Evolutionary conservation across 2,113 vertebrate species (phyloP).

Genomic region (Xiphophorus maculatus): DNA sequence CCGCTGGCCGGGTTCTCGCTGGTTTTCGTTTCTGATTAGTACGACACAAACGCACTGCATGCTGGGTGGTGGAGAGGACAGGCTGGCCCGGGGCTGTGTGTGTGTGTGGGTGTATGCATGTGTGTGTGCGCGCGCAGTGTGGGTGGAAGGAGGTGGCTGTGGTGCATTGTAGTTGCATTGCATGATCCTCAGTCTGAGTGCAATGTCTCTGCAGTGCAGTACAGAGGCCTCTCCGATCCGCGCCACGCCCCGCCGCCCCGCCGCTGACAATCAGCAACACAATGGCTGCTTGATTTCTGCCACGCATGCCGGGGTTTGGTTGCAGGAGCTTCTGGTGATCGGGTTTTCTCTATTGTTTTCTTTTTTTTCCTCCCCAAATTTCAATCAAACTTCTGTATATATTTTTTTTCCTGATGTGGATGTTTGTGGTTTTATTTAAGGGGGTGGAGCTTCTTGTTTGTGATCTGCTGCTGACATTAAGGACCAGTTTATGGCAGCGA

Average conservation of each 20-base stretch:
- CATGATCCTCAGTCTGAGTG: conserved; percentile 88
- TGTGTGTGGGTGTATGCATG: too few relatives aligned
- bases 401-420: neutral
- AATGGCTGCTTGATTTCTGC: neutral
- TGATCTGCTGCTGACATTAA: conserved; percentile 91
- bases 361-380: neutral
- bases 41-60: conserved; percentile 25
- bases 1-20: neutral
- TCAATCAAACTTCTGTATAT: neutral
- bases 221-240: conserved; percentile 85
- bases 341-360: too few relatives aligned
- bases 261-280: neutral
- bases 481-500: conserved; percentile 94
- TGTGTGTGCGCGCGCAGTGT: conserved; percentile 39
- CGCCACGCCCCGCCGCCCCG: conserved; percentile 51
- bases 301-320: neutral
- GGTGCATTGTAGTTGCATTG: conserved; percentile 99
- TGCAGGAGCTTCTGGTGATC: neutral
- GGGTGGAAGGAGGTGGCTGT: conserved; percentile 72
- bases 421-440: conserved; percentile 61
- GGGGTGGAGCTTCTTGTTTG: conserved; percentile 92
- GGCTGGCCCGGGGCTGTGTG: conserved; percentile 20
- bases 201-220: conserved; percentile 98
- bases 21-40: neutral
- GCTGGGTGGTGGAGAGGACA: conserved; percentile 7